Evolutionary conservation across 2,113 vertebrate genomes (phyloP), one percentile per base, ranked within the genome.

Genomic region (Myotis lucifugus): DNA sequence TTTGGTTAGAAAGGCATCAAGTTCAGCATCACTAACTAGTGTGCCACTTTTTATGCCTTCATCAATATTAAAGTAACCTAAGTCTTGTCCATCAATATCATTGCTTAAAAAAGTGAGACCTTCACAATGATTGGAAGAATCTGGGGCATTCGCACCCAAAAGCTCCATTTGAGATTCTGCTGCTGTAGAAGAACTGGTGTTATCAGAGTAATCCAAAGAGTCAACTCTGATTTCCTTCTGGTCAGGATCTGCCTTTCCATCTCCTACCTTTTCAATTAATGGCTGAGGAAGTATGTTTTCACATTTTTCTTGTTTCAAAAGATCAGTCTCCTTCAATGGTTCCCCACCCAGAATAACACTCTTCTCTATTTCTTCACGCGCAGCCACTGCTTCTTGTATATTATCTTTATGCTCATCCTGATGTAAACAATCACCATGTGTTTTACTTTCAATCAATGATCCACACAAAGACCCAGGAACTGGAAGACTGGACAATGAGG

Each of bases 1-100:
- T 17, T 98, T 98, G 95, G 97, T 98, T 77, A 99, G 98, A 97
- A 99, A 99, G 1, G 99, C 99, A 96, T 99, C 99, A 78, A 99
- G 97, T 94, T 99, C 99, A 85, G 99, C 99, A 46, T 99, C 99
- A 0, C 99, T 99, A 37, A 99, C 98, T 50, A 99, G 97, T 92
- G 98, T 54, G 89, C 98, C 98, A 34, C 98, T 98, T 96, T 96
- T 97, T 88, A 97, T 79, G 94, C 98, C 96, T 37, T 99, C 99
- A 94, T 99, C 99, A 78, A 92, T 81, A 95, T 91, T 87, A 40
- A 98, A 98, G 92, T 98, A 98, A 97, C 79, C 54, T 92, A 98
- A 92, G 93, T 91, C 70, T 19, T 96, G 90, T 64, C 91, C 91
- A 76, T 91, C 83, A 0, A 93, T 48, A 95, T 92, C 92, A 85